These are phyloP conservation scores for Amiota minor DNA, from an alignment of 2,888 invertebrate genomes.

Conservation along the genomic window DNA sequence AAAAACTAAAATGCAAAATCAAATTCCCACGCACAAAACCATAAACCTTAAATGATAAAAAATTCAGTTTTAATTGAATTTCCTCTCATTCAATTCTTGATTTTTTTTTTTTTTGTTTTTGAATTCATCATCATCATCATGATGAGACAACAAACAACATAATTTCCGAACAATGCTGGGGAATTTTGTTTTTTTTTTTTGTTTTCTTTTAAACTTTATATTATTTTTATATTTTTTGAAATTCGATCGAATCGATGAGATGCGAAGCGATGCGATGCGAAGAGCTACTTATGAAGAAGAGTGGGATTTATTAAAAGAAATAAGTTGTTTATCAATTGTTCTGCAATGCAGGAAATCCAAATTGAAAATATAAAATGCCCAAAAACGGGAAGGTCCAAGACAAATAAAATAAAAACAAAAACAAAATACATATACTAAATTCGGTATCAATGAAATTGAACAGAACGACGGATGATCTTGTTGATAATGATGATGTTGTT, in stretches of 20 bases:
- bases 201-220: neutral
- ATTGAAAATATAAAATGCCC: conserved; percentile 49
- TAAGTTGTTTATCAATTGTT: conserved; percentile 55
- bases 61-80: conserved; percentile 24
- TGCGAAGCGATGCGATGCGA: neutral
- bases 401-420: conserved; percentile 6
- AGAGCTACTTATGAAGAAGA: too few species aligned
- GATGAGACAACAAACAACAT: neutral
- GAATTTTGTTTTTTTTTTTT: neutral
- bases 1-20: conserved; percentile 3
- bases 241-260: conserved; percentile 56
- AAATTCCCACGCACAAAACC: neutral
- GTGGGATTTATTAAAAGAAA: neutral
- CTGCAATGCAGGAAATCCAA: conserved; percentile 64
- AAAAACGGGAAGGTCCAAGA: conserved; percentile 26
- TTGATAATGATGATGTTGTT: conserved; percentile 1
- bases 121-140: neutral
- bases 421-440: neutral
- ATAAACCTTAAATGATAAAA: too few species aligned
- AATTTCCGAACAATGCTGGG: conserved; percentile 18
- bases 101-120: neutral
- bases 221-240: conserved; percentile 47
- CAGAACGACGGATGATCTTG: neutral
- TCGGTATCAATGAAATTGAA: conserved; percentile 31
- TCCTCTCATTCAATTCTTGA: neutral